phyloP scores from a whole-genome alignment of 1,140 invertebrate species.

The Zaprionus inermis region DNA sequence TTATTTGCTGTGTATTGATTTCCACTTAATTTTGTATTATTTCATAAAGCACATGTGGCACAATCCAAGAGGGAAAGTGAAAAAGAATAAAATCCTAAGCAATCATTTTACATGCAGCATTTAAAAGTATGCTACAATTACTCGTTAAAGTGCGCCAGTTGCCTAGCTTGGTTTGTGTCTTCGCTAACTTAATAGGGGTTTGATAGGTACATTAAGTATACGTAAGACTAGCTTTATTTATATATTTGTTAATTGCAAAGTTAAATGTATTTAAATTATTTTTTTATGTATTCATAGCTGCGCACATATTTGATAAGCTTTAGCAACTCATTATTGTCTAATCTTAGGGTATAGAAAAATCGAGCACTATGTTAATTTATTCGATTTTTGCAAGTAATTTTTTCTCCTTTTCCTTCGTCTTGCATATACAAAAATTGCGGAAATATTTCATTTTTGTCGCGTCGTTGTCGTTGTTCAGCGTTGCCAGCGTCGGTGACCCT shows the following conservation, averaged over 20 bases:
- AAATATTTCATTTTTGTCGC: conserved; percentile 60
- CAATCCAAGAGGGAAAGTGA: background rate
- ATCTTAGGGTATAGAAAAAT: conserved; percentile 7
- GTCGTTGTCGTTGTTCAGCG: conserved; percentile 9
- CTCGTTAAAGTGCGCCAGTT: background rate
- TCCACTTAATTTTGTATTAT: background rate
- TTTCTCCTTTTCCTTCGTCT: conserved; percentile 26
- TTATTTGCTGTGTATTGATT: background rate
- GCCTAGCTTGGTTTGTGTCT: background rate
- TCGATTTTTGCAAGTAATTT: conserved; percentile 15
- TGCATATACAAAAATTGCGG: conserved; percentile 35
- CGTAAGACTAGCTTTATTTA: no score
- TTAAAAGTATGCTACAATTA: background rate
- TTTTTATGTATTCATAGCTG: no score
- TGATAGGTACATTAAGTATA: background rate
- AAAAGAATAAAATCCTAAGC: background rate
- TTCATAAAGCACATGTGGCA: background rate
- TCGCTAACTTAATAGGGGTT: background rate
- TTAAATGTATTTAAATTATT: background rate
- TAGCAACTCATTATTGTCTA: background rate
- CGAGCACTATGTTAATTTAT: background rate
- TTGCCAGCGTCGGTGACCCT: background rate
- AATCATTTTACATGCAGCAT: background rate
- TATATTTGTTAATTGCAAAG: background rate
- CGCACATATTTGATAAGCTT: background rate